Percentiles rank a stretch among this genome's conserved stretches.
Conservation (phyloP, 2,888 invertebrate species). For the Leptinotarsa haldemani region DNA sequence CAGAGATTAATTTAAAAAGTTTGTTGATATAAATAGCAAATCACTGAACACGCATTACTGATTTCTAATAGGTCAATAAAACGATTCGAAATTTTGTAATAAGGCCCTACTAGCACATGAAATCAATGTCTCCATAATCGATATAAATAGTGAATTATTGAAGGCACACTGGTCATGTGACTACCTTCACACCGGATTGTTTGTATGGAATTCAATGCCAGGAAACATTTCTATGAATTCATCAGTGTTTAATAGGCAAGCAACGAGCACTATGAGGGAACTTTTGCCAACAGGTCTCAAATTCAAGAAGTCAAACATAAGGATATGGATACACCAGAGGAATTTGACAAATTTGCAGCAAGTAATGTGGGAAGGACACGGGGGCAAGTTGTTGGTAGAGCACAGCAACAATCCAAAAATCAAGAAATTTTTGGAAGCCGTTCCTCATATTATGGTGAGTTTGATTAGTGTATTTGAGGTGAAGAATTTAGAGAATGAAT, state of each 20-base stretch:
- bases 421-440: slow-evolving; percentile 88
- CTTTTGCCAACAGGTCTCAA: slow-evolving; percentile 71
- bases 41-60: too few relatives aligned
- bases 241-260: slow-evolving; percentile 20
- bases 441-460: slow-evolving; percentile 91
- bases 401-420: slow-evolving; percentile 87
- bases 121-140: slow-evolving; percentile 51
- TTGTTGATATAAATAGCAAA: too few relatives aligned
- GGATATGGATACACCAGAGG: slow-evolving; percentile 96
- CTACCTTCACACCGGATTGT: slow-evolving; percentile 58
- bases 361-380: slow-evolving; percentile 92
- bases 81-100: too few relatives aligned
- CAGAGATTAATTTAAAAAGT: too few relatives aligned
- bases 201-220: slow-evolving; percentile 38
- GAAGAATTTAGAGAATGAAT: too few relatives aligned
- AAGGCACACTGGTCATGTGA: slow-evolving; percentile 46
- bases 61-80: too few relatives aligned
- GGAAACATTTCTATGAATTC: slow-evolving; percentile 18
- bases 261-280: slow-evolving; percentile 21
- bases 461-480: not conserved
- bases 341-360: slow-evolving; percentile 88
- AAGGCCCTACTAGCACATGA: not conserved
- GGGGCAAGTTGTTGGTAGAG: slow-evolving; percentile 83
- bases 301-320: slow-evolving; percentile 78
- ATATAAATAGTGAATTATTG: slow-evolving; percentile 62